Base-by-base conservation (phyloP, 2,113 vertebrate genomes). In the Salvelinus sp. region DNA sequence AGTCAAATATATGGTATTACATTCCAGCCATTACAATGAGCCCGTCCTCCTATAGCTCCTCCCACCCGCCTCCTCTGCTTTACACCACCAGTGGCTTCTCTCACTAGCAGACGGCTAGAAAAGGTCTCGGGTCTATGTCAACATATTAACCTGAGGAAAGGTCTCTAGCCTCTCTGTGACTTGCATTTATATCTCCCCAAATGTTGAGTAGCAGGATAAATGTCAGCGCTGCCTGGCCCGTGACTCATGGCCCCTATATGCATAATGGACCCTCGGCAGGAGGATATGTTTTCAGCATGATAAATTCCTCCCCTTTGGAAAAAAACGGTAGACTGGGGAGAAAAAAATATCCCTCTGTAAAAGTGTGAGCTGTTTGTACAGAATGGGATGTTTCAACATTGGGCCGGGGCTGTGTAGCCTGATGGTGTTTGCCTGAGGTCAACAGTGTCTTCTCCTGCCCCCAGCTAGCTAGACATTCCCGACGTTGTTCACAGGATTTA, bases 251-350 rank as follows among this genome's bases (percentile, higher is more conserved):
- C 69, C 65, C 25, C n/a, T 58, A 57, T 72, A 30, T 62, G 67
- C 38, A 68, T 78, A 80, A 79, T 38, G 65, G 48, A 6, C 3
- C 16, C 70, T 69, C 30, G 48, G 57, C 28, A 58, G 6, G 28
- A 70, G 74, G 69, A 82, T 82, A 66, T 74, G 73, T 82, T 84
- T 79, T 77, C 62, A 25, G 64, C 72, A 72, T 74, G 72, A 81
- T 80, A 75, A 75, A 82, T 76, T 78, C 47, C 73, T 62, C 33
- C 60, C 60, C 57, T 74, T 69, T 60, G 58, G 62, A 47, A 44
- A 66, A 73, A 72, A 62, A 47, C 16, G 27, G 47, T 23, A 62
- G 73, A 50, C 73, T 66, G 63, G 28, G 18, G 18, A 67, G 65
- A 66, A 65, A 44, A 63, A 48, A 10, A 64, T 22, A 1, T 10